Evolutionary conservation across 2,888 invertebrate genomes (phyloP).

Genomic region (Caenorhabditis zanzibari): DNA sequence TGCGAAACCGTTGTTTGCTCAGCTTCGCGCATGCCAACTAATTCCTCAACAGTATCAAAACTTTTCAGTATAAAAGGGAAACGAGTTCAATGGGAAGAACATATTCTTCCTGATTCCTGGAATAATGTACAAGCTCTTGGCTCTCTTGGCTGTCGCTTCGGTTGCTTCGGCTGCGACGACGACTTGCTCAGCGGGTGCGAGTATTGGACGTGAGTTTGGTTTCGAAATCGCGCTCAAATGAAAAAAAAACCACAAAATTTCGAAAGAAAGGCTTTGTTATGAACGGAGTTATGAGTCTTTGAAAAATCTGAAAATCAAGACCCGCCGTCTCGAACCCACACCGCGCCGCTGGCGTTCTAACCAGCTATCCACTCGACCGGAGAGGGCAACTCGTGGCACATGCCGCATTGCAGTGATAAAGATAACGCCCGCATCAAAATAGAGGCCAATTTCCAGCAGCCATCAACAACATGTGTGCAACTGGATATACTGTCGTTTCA

Average conservation of each 20-base stretch:
- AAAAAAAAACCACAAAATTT: background rate
- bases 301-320: too few species aligned
- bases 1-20: background rate
- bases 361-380: too few species aligned
- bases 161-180: background rate
- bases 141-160: constrained; percentile 9
- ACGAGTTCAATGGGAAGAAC: background rate
- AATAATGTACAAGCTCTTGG: constrained; percentile 28
- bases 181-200: background rate
- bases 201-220: constrained; percentile 10
- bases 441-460: constrained; percentile 26
- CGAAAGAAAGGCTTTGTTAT: too few species aligned
- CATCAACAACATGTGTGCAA: background rate
- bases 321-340: too few species aligned
- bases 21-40: constrained; percentile 1
- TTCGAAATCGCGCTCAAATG: background rate
- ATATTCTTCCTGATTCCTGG: constrained; percentile 7
- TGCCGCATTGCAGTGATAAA: too few species aligned
- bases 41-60: constrained; percentile 4
- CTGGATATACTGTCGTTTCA: constrained; percentile 4
- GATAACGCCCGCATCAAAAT: too few species aligned
- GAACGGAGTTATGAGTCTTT: too few species aligned
- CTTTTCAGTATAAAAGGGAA: constrained; percentile 7
- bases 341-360: too few species aligned
- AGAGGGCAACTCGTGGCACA: too few species aligned